Base-by-base conservation (phyloP, 2,888 invertebrate genomes). In the Cantharis rufa region DNA sequence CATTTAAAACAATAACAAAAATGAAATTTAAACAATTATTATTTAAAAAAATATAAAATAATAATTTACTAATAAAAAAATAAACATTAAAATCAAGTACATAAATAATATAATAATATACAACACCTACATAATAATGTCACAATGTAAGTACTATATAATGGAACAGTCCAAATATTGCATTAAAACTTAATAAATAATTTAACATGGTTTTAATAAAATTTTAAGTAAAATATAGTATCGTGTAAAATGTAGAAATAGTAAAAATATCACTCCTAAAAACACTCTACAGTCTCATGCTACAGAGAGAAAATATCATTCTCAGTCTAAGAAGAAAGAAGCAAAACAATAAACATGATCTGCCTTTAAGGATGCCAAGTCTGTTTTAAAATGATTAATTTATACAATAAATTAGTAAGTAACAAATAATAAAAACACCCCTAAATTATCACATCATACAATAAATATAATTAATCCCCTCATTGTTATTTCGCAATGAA, bases 261-360 rank as follows among this genome's bases (percentile, higher is more conserved):
- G 74, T 77, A 77, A 77, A 74, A 74, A 77, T 74, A 77, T 77
- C 72, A 71, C 78, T 72, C 70, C 72, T 48, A 71, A 70, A 75
- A 73, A 75, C 70, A 78, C 70, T 64, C 74, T 74, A 78, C 75
- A 78, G 74, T 78, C 72, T 74, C 78, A 78, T 78, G 78, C 78
- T 74, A 76, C 74, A 78, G 73, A 76, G 72, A 78, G 66, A 76
- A 74, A 76, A 78, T 70, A 61, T 76, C 78, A 78, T 78, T 76
- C 76, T 76, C 78, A 76, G 74, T 78, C 78, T 76, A 76, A 78
- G 75, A 78, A 71, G 74, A 75, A 75, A 66, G 70, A 78, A 78
- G 75, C 78, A 75, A 77, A 71, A 62, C 68, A 74, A 74, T 69
- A 48, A 78, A 78, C 69, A 75, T 78, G 72, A 78, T 72, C 78